A percentile compares a stretch with the other conserved stretches of the same genome.
These are phyloP conservation scores for Phenganax stokvisi DNA, from an alignment of 92 coral and sea anemone genomes.

Conservation along the genomic window DNA sequence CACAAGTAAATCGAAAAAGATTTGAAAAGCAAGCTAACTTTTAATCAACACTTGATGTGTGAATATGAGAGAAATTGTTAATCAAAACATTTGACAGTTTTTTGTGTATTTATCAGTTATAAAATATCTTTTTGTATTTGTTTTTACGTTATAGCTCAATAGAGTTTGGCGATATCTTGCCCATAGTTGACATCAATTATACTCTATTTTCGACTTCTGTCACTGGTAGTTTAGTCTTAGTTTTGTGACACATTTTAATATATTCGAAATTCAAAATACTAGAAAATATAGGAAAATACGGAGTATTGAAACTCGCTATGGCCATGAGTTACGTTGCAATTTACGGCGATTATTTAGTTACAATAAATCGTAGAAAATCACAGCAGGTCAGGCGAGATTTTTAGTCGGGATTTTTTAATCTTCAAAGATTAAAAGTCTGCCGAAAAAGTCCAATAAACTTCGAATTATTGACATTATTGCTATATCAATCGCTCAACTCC, in stretches of 20 bases:
- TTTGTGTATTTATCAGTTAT: background rate
- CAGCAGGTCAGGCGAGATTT: background rate
- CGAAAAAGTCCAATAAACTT: conserved; percentile 1
- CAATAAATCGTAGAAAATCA: conserved; percentile 4
- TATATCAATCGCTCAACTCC: background rate
- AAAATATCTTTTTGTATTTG: background rate
- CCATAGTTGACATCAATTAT: no score
- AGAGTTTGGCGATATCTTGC: no score
- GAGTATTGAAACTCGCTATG: background rate
- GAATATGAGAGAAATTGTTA: background rate
- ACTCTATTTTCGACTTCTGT: no score
- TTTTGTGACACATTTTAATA: no score
- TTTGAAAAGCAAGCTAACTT: background rate
- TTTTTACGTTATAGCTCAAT: no score
- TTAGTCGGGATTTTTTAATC: background rate
- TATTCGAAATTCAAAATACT: background rate
- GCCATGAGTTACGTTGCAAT: background rate
- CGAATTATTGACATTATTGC: background rate
- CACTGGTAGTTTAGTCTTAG: no score
- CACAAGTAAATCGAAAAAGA: background rate
- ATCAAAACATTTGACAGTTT: background rate
- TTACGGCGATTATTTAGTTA: background rate
- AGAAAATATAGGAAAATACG: background rate
- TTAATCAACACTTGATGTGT: background rate
- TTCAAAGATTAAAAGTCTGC: conserved; percentile 9